Evolutionary conservation across 2,797 vertebrate genomes (phyloP).

Genomic region (Lacerta agilis): DNA sequence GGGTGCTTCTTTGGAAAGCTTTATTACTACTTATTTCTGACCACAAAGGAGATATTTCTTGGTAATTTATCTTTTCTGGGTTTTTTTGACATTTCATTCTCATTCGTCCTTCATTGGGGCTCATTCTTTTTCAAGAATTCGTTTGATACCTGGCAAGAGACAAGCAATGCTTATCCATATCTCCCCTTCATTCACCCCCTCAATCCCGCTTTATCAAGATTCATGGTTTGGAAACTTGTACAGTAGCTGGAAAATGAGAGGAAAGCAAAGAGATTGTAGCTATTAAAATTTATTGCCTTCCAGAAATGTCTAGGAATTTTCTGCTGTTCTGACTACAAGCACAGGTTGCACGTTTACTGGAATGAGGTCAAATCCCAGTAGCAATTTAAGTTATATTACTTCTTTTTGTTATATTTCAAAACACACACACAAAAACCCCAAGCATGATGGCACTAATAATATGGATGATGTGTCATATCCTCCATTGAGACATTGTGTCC

Average conservation of each 20-base stretch:
- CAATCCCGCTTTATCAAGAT: constrained; percentile 5
- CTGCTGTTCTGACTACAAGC: neutral
- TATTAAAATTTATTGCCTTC: neutral
- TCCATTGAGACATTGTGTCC: constrained; percentile 8
- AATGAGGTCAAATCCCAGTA: neutral
- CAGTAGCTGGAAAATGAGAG: neutral
- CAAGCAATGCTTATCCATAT: neutral
- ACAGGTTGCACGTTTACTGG: constrained; percentile 34
- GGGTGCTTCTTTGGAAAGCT: constrained; percentile 48
- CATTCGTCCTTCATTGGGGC: neutral
- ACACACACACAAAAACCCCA: neutral
- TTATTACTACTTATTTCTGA: constrained; percentile 35
- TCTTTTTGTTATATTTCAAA: neutral
- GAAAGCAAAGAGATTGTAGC: neutral
- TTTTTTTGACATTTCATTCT: constrained; percentile 29
- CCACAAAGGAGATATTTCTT: constrained; percentile 16
- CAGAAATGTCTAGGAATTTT: neutral
- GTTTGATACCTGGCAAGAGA: constrained; percentile 1
- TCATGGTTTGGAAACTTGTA: neutral
- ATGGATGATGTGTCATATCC: constrained; percentile 6
- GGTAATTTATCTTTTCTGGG: constrained; percentile 51
- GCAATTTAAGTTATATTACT: neutral
- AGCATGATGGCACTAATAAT: neutral
- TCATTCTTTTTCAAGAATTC: constrained; percentile 22
- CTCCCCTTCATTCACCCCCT: neutral